phyloP scores from a whole-genome alignment of 2,888 invertebrate genomes.

The Elysia crispata region DNA sequence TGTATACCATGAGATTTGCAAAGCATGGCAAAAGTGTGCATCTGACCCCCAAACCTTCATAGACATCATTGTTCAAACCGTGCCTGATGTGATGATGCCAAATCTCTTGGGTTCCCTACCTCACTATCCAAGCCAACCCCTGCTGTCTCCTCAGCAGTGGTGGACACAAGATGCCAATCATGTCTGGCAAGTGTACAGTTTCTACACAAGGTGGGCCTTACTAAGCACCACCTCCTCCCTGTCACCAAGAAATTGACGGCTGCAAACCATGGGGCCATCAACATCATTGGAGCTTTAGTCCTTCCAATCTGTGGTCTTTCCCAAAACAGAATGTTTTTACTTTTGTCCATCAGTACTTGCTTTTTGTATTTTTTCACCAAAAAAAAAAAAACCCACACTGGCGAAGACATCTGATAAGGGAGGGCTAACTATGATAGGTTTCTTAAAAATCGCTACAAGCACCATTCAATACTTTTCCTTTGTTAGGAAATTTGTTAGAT shows the following conservation, averaged over 20 bases:
- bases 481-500: too few species aligned
- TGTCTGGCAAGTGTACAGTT: slow-evolving; percentile 59
- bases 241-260: slow-evolving; percentile 62
- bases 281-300: slow-evolving; percentile 60
- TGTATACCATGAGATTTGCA: slow-evolving; percentile 51
- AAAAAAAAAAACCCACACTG: too few species aligned
- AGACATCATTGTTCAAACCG: slow-evolving; percentile 36
- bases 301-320: slow-evolving; percentile 54
- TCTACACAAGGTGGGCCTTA: slow-evolving; percentile 54
- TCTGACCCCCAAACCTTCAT: slow-evolving; percentile 56
- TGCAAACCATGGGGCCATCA: slow-evolving; percentile 59
- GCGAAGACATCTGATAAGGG: too few species aligned
- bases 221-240: slow-evolving; percentile 57
- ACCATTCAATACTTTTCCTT: too few species aligned
- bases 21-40: slow-evolving; percentile 48
- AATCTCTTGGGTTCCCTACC: slow-evolving; percentile 50
- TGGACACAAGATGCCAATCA: slow-evolving; percentile 60
- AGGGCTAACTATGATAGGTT: too few species aligned
- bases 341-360: too few species aligned
- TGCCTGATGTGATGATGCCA: slow-evolving; percentile 51
- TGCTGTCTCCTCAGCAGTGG: slow-evolving; percentile 51
- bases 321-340: background rate
- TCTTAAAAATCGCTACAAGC: too few species aligned
- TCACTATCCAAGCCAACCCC: slow-evolving; percentile 19
- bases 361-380: too few species aligned